These are phyloP conservation scores for Paraescarpia echinospica DNA, from an alignment of 1,140 invertebrate genomes.

Conservation along the genomic window DNA sequence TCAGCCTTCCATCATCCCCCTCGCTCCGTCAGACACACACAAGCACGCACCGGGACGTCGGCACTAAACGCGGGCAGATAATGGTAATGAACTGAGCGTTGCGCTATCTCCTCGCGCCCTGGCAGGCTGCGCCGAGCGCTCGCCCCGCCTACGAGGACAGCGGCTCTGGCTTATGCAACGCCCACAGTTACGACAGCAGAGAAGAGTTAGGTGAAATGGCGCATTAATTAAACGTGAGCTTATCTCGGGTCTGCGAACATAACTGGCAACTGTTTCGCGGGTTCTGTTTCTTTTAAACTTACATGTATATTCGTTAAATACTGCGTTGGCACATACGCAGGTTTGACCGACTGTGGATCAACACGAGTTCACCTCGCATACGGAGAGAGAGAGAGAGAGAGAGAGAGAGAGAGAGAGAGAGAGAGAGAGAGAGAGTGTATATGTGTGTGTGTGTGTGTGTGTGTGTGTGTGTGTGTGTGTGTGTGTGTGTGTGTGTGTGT, in stretches of 20 bases:
- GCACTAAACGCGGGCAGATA: neutral
- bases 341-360: neutral
- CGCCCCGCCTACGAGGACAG: neutral
- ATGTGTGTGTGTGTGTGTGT: neutral
- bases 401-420: too few species aligned
- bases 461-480: neutral
- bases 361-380: neutral
- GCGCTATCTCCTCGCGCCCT: neutral
- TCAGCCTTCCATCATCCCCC: neutral
- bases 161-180: neutral
- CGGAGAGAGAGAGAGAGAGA: neutral
- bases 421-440: too few species aligned
- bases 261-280: neutral
- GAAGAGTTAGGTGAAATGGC: neutral
- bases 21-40: too few species aligned
- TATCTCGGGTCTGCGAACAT: neutral
- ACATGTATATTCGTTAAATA: neutral
- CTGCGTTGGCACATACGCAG: neutral
- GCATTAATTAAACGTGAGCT: neutral
- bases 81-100: neutral
- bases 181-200: neutral
- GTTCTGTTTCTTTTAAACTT: neutral
- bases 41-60: neutral
- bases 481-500: neutral
- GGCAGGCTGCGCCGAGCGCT: neutral